A percentile compares a stretch with the other conserved stretches of the same genome.
Evolutionary conservation across 2,797 vertebrate species (phyloP).

Genomic region (Sphaeramia orbicularis): DNA sequence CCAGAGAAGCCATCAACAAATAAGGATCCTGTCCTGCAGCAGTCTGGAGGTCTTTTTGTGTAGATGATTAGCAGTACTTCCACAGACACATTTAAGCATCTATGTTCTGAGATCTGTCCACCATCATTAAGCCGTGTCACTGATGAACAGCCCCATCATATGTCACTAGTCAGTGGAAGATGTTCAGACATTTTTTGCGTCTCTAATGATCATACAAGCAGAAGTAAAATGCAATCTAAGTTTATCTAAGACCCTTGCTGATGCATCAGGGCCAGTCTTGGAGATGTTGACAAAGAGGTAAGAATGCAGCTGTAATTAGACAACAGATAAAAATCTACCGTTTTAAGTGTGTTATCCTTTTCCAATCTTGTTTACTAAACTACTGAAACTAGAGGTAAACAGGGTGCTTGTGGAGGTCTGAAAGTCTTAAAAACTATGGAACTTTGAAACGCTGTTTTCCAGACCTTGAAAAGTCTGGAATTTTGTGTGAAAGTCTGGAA

Average conservation of each 20-base stretch:
- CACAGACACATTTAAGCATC: conserved; percentile 13
- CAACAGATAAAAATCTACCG: background rate
- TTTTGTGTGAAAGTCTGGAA: too few relatives aligned
- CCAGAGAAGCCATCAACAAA: conserved; percentile 24
- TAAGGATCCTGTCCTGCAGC: background rate
- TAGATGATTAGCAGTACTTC: conserved; percentile 2
- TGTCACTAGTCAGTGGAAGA: conserved; percentile 17
- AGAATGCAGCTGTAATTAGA: conserved; percentile 19
- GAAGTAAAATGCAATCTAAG: conserved; percentile 24
- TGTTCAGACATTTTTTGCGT: background rate
- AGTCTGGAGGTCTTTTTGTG: background rate
- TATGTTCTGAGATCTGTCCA: conserved; percentile 7
- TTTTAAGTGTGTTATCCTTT: conserved; percentile 7
- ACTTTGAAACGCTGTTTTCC: too few relatives aligned
- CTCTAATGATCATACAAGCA: conserved; percentile 21
- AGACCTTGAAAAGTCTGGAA: too few relatives aligned
- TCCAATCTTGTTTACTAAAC: background rate
- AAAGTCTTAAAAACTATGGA: too few relatives aligned
- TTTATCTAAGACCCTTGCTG: conserved; percentile 22
- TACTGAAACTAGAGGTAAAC: background rate
- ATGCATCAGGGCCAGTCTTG: conserved; percentile 36
- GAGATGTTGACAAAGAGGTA: conserved; percentile 20
- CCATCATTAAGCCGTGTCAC: conserved; percentile 1
- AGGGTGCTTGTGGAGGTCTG: too few relatives aligned
- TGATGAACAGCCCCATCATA: background rate